These are phyloP conservation scores for Alouatta palliata DNA, from an alignment of 2,113 vertebrate species.

Conservation along the genomic window DNA sequence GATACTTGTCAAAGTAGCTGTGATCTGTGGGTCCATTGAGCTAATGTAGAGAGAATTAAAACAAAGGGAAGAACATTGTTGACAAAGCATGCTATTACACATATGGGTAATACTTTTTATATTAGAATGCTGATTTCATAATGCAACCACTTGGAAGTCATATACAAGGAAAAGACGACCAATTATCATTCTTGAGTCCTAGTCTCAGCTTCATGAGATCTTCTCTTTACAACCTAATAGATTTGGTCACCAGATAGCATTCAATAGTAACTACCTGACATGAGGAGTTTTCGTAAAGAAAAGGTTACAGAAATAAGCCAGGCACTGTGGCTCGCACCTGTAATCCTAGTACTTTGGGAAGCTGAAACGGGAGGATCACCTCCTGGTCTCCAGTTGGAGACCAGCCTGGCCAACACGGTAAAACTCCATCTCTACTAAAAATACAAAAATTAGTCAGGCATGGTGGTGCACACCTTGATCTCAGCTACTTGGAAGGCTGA, in stretches of 20 bases:
- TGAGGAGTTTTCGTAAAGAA: background rate
- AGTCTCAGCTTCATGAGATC: background rate
- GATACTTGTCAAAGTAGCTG: slow-evolving; percentile 95
- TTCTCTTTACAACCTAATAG: background rate
- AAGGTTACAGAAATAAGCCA: background rate
- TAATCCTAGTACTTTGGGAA: no score
- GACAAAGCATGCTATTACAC: background rate
- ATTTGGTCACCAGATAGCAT: background rate
- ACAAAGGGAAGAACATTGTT: background rate
- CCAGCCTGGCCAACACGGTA: no score
- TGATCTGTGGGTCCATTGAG: slow-evolving; percentile 91
- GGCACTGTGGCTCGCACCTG: no score
- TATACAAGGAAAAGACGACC: background rate
- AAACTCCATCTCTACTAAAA: no score
- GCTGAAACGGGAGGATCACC: no score
- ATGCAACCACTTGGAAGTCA: background rate
- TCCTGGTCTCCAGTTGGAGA: no score
- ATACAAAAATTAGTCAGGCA: no score
- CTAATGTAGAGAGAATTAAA: slow-evolving; percentile 84
- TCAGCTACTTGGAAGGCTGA: no score
- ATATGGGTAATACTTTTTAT: background rate
- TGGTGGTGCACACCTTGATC: no score
- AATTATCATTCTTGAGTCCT: background rate
- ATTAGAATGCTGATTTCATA: background rate
- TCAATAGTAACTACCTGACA: background rate